phyloP scores from a whole-genome alignment of 2,113 vertebrate species.

The Thunnus maccoyii region DNA sequence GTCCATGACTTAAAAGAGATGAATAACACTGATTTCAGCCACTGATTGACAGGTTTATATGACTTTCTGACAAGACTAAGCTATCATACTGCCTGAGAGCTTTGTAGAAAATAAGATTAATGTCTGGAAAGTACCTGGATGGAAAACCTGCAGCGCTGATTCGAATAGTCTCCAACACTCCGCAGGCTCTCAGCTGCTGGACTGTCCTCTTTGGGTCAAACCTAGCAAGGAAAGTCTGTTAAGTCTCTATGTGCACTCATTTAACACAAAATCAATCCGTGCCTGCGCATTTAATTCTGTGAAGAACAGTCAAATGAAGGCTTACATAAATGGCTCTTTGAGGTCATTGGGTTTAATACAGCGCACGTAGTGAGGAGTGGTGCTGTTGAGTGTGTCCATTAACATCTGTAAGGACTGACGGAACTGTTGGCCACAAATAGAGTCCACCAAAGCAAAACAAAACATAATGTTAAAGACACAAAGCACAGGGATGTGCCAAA shows the following conservation, averaged over 20 bases:
- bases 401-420: conserved; percentile 85
- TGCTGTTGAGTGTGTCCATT: conserved; percentile 86
- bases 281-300: background rate
- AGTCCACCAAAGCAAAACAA: background rate
- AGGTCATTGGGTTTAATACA: conserved; percentile 90
- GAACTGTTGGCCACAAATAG: conserved; percentile 72
- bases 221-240: conserved; percentile 47
- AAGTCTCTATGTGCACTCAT: background rate
- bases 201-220: conserved; percentile 87
- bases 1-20: too few species aligned
- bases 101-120: background rate
- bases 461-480: background rate
- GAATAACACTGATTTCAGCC: too few species aligned
- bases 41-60: background rate
- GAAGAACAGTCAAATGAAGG: background rate
- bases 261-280: background rate
- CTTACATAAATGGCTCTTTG: conserved; percentile 85
- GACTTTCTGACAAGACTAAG: background rate
- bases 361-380: conserved; percentile 87
- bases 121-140: conserved; percentile 78
- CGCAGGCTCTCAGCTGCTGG: conserved; percentile 87
- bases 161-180: conserved; percentile 87
- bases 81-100: background rate
- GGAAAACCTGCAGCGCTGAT: conserved; percentile 88
- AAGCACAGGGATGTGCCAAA: background rate